These are phyloP conservation scores for Temnothorax rugatulus DNA, from an alignment of 2,888 invertebrate genomes.

Conservation along the genomic window DNA sequence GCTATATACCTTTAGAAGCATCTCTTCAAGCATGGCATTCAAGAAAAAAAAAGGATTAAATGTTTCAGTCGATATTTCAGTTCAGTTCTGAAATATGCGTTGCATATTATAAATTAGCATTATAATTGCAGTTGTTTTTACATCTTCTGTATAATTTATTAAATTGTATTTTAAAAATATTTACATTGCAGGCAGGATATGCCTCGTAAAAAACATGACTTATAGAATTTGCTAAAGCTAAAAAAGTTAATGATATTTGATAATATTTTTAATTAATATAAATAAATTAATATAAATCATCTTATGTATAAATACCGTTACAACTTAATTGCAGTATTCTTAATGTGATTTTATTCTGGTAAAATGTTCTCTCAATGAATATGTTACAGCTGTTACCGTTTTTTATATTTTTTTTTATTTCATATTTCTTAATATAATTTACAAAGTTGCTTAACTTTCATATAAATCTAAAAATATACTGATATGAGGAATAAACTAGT, in stretches of 20 bases:
- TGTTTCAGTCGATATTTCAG: constrained; percentile 13
- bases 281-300: background rate
- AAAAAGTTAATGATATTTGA: background rate
- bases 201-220: background rate
- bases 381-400: background rate
- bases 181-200: background rate
- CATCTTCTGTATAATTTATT: background rate
- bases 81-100: background rate
- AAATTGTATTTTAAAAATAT: background rate
- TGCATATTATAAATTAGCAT: background rate
- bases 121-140: background rate
- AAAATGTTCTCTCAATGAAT: background rate
- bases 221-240: background rate
- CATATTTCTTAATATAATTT: constrained; percentile 84
- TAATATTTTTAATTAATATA: background rate
- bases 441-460: constrained; percentile 82
- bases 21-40: background rate
- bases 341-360: constrained; percentile 11
- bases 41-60: background rate
- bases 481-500: constrained; percentile 77
- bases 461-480: constrained; percentile 82
- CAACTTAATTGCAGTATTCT: background rate
- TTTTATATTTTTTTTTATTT: constrained; percentile 78
- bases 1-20: background rate
- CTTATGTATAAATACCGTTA: background rate